A percentile compares a stretch with the other conserved stretches of the same genome.
These are phyloP conservation scores for Neomicropteryx cornuta DNA, from an alignment of 1,140 invertebrate genomes.

Conservation along the genomic window DNA sequence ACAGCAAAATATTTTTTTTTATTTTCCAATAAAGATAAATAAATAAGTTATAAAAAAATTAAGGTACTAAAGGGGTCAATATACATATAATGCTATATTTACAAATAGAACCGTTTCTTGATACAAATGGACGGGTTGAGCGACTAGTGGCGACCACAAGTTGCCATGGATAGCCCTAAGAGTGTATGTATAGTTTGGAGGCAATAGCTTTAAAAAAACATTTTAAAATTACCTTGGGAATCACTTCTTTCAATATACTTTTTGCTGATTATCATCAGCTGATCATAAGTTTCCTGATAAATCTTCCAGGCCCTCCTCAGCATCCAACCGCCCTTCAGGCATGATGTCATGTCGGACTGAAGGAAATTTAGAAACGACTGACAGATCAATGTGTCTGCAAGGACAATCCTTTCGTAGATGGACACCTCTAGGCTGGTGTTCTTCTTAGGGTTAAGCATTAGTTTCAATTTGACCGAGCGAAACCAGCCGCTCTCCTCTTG, in stretches of 20 bases:
- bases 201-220: constrained; percentile 4
- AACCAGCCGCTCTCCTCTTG: constrained; percentile 44
- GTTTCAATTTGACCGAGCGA: constrained; percentile 41
- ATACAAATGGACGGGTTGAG: too few relatives aligned
- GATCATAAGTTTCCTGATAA: constrained; percentile 55
- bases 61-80: too few relatives aligned
- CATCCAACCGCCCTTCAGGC: constrained; percentile 61
- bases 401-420: constrained; percentile 54
- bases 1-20: too few relatives aligned
- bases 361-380: constrained; percentile 51
- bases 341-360: constrained; percentile 55
- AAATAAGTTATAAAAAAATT: too few relatives aligned
- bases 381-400: constrained; percentile 49
- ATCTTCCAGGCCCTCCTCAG: constrained; percentile 62
- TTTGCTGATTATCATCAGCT: constrained; percentile 44
- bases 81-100: too few relatives aligned
- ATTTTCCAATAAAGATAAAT: too few relatives aligned
- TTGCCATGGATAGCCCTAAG: too few relatives aligned
- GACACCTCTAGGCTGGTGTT: constrained; percentile 25
- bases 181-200: too few relatives aligned
- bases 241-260: constrained; percentile 18
- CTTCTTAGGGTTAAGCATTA: constrained; percentile 31
- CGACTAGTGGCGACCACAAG: too few relatives aligned
- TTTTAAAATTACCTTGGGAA: neutral
- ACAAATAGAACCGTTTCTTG: too few relatives aligned